These are phyloP conservation scores for Pogona vitticeps DNA, from an alignment of 2,113 vertebrate genomes.

Conservation along the genomic window DNA sequence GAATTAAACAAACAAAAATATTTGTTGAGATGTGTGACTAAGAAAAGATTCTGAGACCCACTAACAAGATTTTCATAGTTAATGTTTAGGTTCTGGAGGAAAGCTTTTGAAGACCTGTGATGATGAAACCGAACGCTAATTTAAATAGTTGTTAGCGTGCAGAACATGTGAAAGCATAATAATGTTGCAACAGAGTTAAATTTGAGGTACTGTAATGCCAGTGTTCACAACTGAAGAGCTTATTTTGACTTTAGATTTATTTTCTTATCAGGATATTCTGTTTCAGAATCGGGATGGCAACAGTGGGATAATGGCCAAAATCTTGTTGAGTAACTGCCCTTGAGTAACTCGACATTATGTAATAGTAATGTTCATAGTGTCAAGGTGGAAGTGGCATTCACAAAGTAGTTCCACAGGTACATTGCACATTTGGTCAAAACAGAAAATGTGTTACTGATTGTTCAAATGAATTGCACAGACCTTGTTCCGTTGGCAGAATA, in stretches of 20 bases:
- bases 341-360: too few relatives aligned
- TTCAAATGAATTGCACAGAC: too few relatives aligned
- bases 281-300: background rate
- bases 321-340: too few relatives aligned
- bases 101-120: slow-evolving; percentile 44
- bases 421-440: too few relatives aligned
- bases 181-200: slow-evolving; percentile 8
- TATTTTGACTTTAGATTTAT: background rate
- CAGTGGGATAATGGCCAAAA: background rate
- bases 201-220: background rate
- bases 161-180: slow-evolving; percentile 40
- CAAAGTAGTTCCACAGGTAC: too few relatives aligned
- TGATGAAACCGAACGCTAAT: slow-evolving; percentile 46
- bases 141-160: slow-evolving; percentile 20
- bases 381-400: too few relatives aligned
- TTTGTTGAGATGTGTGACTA: slow-evolving; percentile 63
- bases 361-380: too few relatives aligned
- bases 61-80: slow-evolving; percentile 48
- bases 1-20: slow-evolving; percentile 67
- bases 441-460: too few relatives aligned
- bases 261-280: slow-evolving; percentile 19
- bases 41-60: slow-evolving; percentile 23
- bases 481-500: too few relatives aligned
- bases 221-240: background rate
- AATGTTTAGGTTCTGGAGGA: slow-evolving; percentile 43